Base-by-base conservation (phyloP, 2,113 vertebrate genomes). In the Prunella fulvescens region DNA sequence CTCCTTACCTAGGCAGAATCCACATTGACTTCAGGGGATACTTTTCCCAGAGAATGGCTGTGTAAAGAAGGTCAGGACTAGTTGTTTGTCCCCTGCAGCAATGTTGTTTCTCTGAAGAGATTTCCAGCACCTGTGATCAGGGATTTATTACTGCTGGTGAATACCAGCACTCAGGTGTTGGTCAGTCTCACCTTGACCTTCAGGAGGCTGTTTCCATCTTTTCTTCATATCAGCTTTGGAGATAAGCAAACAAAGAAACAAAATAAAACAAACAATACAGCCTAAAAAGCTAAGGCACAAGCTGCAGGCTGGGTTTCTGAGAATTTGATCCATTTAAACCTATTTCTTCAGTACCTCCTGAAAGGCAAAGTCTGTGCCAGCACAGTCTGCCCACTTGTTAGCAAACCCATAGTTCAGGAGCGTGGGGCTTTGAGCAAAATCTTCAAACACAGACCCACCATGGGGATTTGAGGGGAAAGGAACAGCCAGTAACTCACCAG, bases 1-100 rank as follows among this genome's bases (percentile, higher is more conserved):
- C 56, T 64, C 58, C 88, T 96, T 96, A 95, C 79, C 64, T 78
- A 53, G 64, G 56, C 71, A 88, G 65, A 96, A 86, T 15, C 26
- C 40, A 26, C 64, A 74, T 35, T 88, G 92, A 56, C 79, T 90
- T 88, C 67, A 78, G 74, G 33, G 29, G 62, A 73, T 82, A 50
- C 3, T 37, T 81, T 80, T 91, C 72, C 66, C 81, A 58, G 69
- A 80, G 62, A 95, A 90, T 25, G 26, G 26, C n/a, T 83, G 67
- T 58, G 35, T 70, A 47, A 92, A 72, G 65, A 84, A 93, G 56
- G n/a, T 78, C 79, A 81, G 45, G 74, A 72, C 12, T 40, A 47
- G 54, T 24, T 66, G 33, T 39, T 91, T 73, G 60, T 85, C 29
- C n/a, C 28, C 72, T 86, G 82, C 31, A 95, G 82, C 64, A 74